Evolutionary conservation across 2,888 invertebrate species (phyloP).

Genomic region (Oscheius sp.): DNA sequence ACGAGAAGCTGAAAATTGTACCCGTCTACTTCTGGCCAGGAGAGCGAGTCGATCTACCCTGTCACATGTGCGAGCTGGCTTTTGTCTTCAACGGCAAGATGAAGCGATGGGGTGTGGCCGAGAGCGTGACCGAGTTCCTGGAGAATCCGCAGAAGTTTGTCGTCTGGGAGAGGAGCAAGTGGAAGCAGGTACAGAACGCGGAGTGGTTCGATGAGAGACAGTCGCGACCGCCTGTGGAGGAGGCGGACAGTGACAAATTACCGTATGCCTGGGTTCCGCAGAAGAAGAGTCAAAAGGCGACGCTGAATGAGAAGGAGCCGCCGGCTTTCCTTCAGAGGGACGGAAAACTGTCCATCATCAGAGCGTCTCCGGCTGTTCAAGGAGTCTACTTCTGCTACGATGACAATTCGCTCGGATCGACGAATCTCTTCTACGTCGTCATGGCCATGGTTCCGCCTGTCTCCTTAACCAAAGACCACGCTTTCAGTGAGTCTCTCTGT

Average conservation of each 20-base stretch:
- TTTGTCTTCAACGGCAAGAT: conserved; percentile 56
- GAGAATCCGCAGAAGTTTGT: conserved; percentile 39
- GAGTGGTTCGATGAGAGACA: conserved; percentile 22
- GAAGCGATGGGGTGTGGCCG: conserved; percentile 57
- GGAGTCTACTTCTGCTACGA: conserved; percentile 58
- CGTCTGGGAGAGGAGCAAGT: background rate
- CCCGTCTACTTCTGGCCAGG: conserved; percentile 63
- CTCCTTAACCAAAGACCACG: conserved; percentile 17
- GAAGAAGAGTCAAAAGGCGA: background rate
- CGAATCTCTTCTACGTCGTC: conserved; percentile 46
- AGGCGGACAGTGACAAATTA: conserved; percentile 8
- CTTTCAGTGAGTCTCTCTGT: conserved; percentile 26
- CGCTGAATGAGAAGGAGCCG: conserved; percentile 25
- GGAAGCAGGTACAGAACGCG: conserved; percentile 23
- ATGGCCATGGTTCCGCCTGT: conserved; percentile 52
- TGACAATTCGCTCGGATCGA: conserved; percentile 44
- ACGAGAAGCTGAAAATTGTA: conserved; percentile 47
- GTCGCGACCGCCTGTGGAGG: conserved; percentile 6
- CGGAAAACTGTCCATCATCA: conserved; percentile 48
- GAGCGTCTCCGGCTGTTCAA: conserved; percentile 43
- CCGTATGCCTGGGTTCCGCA: conserved; percentile 17
- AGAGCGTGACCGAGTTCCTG: conserved; percentile 47
- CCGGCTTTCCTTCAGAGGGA: conserved; percentile 48
- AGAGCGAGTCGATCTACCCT: conserved; percentile 57
- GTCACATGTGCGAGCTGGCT: conserved; percentile 50